These are phyloP conservation scores for Tachysurus vachellii DNA, from an alignment of 2,113 vertebrate species.

Conservation along the genomic window DNA sequence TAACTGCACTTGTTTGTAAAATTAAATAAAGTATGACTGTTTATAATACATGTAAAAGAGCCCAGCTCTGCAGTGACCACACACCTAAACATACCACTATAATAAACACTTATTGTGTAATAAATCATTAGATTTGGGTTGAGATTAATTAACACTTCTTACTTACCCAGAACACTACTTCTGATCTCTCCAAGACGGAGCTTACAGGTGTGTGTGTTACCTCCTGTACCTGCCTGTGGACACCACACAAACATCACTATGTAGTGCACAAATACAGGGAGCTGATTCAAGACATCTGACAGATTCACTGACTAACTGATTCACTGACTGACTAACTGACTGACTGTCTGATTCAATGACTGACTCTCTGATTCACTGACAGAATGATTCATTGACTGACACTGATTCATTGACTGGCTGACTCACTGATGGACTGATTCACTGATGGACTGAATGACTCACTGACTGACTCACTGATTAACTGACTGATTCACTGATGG, in stretches of 20 bases:
- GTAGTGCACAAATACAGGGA: background rate
- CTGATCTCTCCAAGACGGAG: background rate
- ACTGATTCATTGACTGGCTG: background rate
- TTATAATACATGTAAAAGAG: too few species aligned
- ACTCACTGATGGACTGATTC: background rate
- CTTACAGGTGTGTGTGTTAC: background rate
- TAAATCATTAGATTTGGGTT: background rate
- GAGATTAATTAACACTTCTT: background rate
- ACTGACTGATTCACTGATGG: background rate
- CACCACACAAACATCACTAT: conserved; percentile 17
- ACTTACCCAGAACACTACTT: conserved; percentile 64
- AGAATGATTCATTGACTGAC: background rate
- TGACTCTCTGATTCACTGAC: background rate
- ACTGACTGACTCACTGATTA: too few species aligned
- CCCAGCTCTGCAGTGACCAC: background rate
- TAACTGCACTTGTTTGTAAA: background rate
- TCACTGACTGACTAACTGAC: background rate
- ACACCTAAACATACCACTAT: background rate
- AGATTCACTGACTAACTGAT: background rate
- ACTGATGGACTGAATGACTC: background rate
- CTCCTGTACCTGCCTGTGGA: conserved; percentile 21
- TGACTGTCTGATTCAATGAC: too few species aligned
- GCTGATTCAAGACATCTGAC: background rate
- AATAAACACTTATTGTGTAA: background rate
- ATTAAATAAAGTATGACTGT: background rate